These are phyloP conservation scores for Dunckerocampus dactyliophorus DNA, from an alignment of 2,113 vertebrate genomes.

Conservation along the genomic window DNA sequence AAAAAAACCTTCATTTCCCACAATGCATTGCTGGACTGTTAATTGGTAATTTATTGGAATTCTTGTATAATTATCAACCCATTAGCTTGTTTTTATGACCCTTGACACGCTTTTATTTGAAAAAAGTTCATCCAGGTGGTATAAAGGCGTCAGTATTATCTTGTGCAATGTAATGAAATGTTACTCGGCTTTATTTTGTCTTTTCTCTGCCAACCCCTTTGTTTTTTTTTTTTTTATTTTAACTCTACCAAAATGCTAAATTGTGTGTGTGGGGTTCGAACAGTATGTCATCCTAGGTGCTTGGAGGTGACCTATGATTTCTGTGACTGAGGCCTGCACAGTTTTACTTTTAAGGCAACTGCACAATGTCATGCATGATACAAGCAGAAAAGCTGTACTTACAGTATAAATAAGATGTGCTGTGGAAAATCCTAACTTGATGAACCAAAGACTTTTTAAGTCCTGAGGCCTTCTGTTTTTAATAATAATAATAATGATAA, in stretches of 20 bases:
- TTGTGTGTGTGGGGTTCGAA: too few relatives aligned
- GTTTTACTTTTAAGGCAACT: not conserved
- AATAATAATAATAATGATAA: not conserved
- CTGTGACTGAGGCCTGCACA: not conserved
- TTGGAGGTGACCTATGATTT: too few relatives aligned
- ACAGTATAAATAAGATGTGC: too few relatives aligned
- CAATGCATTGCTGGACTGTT: constrained; percentile 19
- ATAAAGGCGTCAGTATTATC: constrained; percentile 66
- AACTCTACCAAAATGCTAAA: constrained; percentile 7
- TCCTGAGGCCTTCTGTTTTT: constrained; percentile 64
- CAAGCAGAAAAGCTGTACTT: too few relatives aligned
- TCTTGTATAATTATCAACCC: constrained; percentile 30
- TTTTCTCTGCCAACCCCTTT: too few relatives aligned
- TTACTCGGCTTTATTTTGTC: constrained; percentile 62
- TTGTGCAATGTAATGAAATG: constrained; percentile 66
- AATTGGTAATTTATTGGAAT: constrained; percentile 64
- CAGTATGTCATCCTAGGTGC: not conserved
- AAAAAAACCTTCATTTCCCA: constrained; percentile 7
- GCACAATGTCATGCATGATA: too few relatives aligned
- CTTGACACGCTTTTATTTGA: constrained; percentile 7
- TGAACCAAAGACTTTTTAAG: constrained; percentile 61
- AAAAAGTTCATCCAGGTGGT: constrained; percentile 30
- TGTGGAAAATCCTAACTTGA: constrained; percentile 45
- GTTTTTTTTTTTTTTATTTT: constrained; percentile 25
- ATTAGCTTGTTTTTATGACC: constrained; percentile 21